phyloP scores from a whole-genome alignment of 64 coral and sea anemone genomes.

The Montipora capricornis region DNA sequence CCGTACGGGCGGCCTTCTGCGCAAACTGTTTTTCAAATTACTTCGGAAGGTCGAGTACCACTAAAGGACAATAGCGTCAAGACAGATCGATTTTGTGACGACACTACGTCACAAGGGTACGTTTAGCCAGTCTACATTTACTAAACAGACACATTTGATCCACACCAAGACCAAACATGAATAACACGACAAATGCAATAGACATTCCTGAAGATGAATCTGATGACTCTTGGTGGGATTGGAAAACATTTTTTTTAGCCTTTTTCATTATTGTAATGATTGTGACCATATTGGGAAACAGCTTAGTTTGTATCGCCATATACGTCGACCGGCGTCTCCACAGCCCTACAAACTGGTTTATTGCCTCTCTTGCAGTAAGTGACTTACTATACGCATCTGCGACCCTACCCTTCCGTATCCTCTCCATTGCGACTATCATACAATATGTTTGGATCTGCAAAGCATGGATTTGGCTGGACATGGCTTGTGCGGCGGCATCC shows the following conservation, averaged over 20 bases:
- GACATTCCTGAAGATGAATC: neutral
- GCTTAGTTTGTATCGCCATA: conserved; percentile 83
- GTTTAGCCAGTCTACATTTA: neutral
- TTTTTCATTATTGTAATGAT: conserved; percentile 71
- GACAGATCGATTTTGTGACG: neutral
- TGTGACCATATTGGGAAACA: conserved; percentile 76
- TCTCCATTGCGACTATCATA: neutral
- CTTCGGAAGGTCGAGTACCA: no score
- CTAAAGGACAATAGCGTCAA: no score
- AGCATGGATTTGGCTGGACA: conserved; percentile 83
- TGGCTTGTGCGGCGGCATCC: conserved; percentile 81
- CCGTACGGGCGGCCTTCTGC: no score
- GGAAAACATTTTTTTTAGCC: conserved; percentile 17
- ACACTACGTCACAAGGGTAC: neutral
- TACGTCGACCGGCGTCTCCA: conserved; percentile 79
- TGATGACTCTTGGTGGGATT: no score
- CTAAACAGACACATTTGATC: neutral
- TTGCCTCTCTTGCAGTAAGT: conserved; percentile 82
- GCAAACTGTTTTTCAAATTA: no score
- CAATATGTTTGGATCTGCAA: conserved; percentile 40
- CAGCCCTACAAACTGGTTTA: conserved; percentile 92
- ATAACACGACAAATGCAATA: neutral
- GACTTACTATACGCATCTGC: conserved; percentile 80
- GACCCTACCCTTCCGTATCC: conserved; percentile 80
- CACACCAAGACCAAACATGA: neutral